Evolutionary conservation across 2,113 vertebrate genomes (phyloP).

Genomic region (Semicossyphus pulcher): DNA sequence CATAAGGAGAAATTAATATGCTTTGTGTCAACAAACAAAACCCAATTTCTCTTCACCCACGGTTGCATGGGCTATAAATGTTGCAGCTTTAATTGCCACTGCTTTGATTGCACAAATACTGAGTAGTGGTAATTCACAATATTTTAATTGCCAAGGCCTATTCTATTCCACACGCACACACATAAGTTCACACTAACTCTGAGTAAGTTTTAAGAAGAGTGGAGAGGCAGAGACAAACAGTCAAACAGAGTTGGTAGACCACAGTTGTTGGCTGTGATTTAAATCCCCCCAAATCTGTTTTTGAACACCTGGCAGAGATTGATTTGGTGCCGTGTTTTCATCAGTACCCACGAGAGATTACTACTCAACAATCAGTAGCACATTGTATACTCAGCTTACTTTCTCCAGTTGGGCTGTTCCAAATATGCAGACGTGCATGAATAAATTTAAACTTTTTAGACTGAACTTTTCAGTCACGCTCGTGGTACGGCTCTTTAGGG

Average conservation of each 20-base stretch:
- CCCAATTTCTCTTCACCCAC: slow-evolving; percentile 13
- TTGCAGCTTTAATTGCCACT: slow-evolving; percentile 6
- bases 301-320: slow-evolving; percentile 51
- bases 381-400: slow-evolving; percentile 48
- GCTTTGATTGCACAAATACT: slow-evolving; percentile 11
- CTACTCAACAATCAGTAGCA: slow-evolving; percentile 33
- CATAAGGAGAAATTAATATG: not conserved
- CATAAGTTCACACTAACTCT: slow-evolving; percentile 10
- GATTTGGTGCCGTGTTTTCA: slow-evolving; percentile 42
- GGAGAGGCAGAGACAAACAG: not conserved
- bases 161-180: not conserved
- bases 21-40: slow-evolving; percentile 34
- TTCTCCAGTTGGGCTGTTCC: slow-evolving; percentile 9
- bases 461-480: not conserved
- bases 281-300: slow-evolving; percentile 66
- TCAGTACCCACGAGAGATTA: slow-evolving; percentile 50
- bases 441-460: slow-evolving; percentile 7
- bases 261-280: slow-evolving; percentile 34
- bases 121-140: not conserved
- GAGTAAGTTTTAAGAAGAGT: slow-evolving; percentile 1
- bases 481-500: not conserved
- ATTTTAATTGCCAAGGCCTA: slow-evolving; percentile 5
- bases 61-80: slow-evolving; percentile 23
- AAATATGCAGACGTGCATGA: slow-evolving; percentile 15
- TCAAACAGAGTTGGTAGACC: slow-evolving; percentile 11